Evolutionary conservation across 2,797 vertebrate species (phyloP), one percentile per base, ranked within the genome.

Genomic region (Tapera naevia): DNA sequence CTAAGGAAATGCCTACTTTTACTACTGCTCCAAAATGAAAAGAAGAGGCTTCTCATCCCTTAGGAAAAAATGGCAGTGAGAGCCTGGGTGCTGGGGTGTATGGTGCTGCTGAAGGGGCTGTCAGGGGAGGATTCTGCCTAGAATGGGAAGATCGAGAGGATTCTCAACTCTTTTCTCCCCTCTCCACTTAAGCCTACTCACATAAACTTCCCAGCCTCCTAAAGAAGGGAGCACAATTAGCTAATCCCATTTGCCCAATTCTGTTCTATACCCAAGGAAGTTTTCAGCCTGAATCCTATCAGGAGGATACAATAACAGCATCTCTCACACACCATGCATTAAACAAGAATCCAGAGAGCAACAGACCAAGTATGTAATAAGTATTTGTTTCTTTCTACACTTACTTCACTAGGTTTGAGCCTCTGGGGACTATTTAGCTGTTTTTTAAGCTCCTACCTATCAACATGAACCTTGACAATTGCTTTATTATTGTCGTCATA

Each of bases 11-110:
- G 3, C 2, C 56, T 1, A 61, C 37, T 46, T 79, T n/a, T 43
- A 35, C 32, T 73, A 13, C 58, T 43, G 5, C 15, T 92, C 45
- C 46, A 61, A 37, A 89, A 48, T 9, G 16, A 45, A 48, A 70
- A 73, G 66, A 54, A 70, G n/a, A n/a, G n/a, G n/a, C n/a, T n/a
- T n/a, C 14, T 22, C 8, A 30, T 24, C n/a, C 21, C 28, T 76
- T 14, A 16, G 15, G 43, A 33, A 6, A 19, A n/a, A 62, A 39
- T 3, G 11, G 39, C 56, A 53, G 48, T 53, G 64, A 14, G 17
- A 17, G 58, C 25, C 41, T 0, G 1, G 11, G 10, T n/a, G 23
- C 43, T 0, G 0, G 30, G 9, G 11, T 3, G 5, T 2, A 0
- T 0, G 0, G n/a, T 25, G 33, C 51, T 45, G 7, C n/a, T 0